phyloP scores from a whole-genome alignment of 2,888 invertebrate genomes.

The Bellardia bayeri region DNA sequence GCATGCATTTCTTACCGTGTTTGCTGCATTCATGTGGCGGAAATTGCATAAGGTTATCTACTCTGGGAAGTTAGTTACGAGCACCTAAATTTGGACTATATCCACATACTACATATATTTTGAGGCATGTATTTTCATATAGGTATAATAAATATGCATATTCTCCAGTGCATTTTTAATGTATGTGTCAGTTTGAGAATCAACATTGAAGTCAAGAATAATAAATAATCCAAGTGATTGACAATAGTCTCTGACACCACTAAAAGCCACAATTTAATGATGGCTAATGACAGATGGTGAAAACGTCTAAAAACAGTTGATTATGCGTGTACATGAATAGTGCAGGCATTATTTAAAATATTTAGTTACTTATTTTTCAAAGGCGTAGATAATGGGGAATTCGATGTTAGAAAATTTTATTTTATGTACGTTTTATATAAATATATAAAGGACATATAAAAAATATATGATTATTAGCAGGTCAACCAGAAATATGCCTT shows the following conservation, averaged over 20 bases:
- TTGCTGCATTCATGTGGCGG: constrained; percentile 12
- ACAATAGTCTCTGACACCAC: constrained; percentile 61
- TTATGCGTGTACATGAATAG: not conserved
- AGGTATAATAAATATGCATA: not conserved
- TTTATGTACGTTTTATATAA: no score
- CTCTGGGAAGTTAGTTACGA: constrained; percentile 6
- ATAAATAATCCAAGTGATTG: constrained; percentile 68
- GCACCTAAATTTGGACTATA: not conserved
- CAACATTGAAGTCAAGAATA: constrained; percentile 43
- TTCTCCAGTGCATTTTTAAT: not conserved
- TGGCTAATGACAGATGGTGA: constrained; percentile 51
- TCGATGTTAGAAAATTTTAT: not conserved
- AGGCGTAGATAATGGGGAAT: not conserved
- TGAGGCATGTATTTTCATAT: not conserved
- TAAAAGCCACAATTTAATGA: constrained; percentile 69
- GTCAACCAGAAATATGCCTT: no score
- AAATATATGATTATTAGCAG: no score
- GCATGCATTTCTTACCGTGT: not conserved
- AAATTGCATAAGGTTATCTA: constrained; percentile 7
- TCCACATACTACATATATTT: not conserved
- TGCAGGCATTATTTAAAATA: not conserved
- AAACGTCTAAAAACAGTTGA: constrained; percentile 28
- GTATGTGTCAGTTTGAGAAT: constrained; percentile 4
- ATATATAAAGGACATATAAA: no score
- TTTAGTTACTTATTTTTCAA: not conserved